These are phyloP conservation scores for Cydia splendana DNA, from an alignment of 1,140 invertebrate genomes.

Conservation along the genomic window DNA sequence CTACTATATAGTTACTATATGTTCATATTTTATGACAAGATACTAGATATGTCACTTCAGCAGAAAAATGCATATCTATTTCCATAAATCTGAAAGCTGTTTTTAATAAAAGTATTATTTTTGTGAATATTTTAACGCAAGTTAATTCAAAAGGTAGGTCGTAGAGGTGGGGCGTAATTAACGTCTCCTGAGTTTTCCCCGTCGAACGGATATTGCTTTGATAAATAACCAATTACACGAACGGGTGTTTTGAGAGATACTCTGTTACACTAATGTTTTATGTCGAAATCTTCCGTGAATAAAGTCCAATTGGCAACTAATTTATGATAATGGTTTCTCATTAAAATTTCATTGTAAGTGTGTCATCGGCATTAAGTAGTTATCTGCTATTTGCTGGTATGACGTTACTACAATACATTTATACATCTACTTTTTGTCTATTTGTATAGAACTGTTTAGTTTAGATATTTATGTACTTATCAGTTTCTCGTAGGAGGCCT, in stretches of 20 bases:
- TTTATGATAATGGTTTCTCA: conserved; percentile 60
- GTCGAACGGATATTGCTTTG: background rate
- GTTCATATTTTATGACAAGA: background rate
- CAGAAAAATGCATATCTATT: background rate
- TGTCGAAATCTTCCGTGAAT: conserved; percentile 53
- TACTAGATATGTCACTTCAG: background rate
- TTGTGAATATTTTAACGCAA: background rate
- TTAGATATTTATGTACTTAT: background rate
- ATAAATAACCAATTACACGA: conserved; percentile 16
- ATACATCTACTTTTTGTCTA: background rate
- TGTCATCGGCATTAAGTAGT: conserved; percentile 45
- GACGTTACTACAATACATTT: conserved; percentile 1
- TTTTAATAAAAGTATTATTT: background rate
- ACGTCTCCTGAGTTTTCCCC: background rate
- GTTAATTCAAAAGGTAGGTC: background rate
- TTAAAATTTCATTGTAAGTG: conserved; percentile 58
- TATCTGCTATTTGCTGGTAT: conserved; percentile 19
- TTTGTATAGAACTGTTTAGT: background rate
- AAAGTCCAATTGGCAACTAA: conserved; percentile 54
- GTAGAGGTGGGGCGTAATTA: background rate
- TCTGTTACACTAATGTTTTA: conserved; percentile 45
- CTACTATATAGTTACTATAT: no score
- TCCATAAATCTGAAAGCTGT: background rate
- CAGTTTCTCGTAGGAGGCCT: background rate
- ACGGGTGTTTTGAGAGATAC: conserved; percentile 23